Evolutionary conservation across 2,888 invertebrate species (phyloP), one percentile per base, ranked within the genome.

Genomic region (Allacma fusca): DNA sequence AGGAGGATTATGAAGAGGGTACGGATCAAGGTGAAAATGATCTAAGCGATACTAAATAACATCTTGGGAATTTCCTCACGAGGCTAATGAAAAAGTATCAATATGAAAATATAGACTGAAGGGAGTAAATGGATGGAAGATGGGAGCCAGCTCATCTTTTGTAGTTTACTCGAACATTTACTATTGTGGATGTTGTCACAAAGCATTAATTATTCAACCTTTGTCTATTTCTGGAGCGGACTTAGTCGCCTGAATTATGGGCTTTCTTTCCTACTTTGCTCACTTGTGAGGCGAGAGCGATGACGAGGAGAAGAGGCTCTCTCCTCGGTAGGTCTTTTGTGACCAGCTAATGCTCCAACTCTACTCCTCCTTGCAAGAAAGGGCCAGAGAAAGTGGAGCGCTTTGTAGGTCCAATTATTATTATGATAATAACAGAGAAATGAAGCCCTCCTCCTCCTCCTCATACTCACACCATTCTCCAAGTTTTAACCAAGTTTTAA

Each of bases 131-230:
- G 40, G 40, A 40, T 40, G 59, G n/a, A 19, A 59, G 59, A 59
- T 59, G 59, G 59, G 59, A 23, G 59, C 59, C 23, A 23, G 12
- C 59, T 59, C 59, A 59, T 59, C 59, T 23, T 59, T 59, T 59
- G 59, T 59, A n/a, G n/a, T 59, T 59, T n/a, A 19, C n/a, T 23
- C 59, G 5, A 59, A 59, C 12, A 59, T 62, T 21, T 24, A 24
- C 62, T 62, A 62, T 62, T 72, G 72, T 72, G 59, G 59, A 59
- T 28, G 57, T 24, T 57, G 59, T 72, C 57, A 72, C 50, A 72
- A 59, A 21, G 28, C 72, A 72, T 72, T 72, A 72, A 72, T 59
- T 72, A 72, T 72, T 72, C 72, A 72, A 29, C 71, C 57, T 44
- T 71, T 57, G 71, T 69, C 69, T 69, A 69, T 43, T 69, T 69